Evolutionary conservation across 2,797 vertebrate species (phyloP), one percentile per base, ranked within the genome.

Genomic region (Pangasius mekongensis): DNA sequence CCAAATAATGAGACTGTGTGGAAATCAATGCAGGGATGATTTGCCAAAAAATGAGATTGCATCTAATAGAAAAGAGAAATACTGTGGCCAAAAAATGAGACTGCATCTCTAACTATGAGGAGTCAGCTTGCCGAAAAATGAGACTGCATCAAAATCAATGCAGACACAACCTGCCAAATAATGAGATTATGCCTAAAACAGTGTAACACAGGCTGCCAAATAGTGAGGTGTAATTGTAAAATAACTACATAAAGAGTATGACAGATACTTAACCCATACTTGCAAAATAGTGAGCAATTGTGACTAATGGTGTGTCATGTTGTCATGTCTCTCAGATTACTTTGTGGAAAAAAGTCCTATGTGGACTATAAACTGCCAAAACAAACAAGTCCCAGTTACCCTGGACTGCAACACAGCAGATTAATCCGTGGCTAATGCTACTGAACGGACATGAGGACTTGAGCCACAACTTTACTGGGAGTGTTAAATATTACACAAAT

Each of bases 241-340:
- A 71, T 60, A 73, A 80, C 80, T 81, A 49, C 20, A 11, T 49
- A 62, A 5, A 33, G 73, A 47, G 18, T 60, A 49, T 77, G 74
- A 27, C 83, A 33, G 30, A 67, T 81, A 52, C 30, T 69, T 54
- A 73, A 78, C 81, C 36, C 14, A 56, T 8, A 66, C n/a, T 73
- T 86, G 86, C 84, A 89, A 90, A 89, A 90, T 87, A 71, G 39
- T 85, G 73, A 90, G 83, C 77, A 82, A 87, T 89, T 78, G 74
- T 76, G 76, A 89, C 83, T 85, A 47, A 30, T 39, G 67, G 27
- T 80, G 84, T 22, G 49, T 33, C 78, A n/a, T 67, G 20, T 43
- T 60, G 76, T 77, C 60, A 4, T 86, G n/a, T 39, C 43, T 77
- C 13, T 66, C 52, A 9, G 47, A 67, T 60, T 88, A 71, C 14